Evolutionary conservation across 2,113 vertebrate genomes (phyloP), one percentile per base, ranked within the genome.

Genomic region (Rhinichthys klamathensis): DNA sequence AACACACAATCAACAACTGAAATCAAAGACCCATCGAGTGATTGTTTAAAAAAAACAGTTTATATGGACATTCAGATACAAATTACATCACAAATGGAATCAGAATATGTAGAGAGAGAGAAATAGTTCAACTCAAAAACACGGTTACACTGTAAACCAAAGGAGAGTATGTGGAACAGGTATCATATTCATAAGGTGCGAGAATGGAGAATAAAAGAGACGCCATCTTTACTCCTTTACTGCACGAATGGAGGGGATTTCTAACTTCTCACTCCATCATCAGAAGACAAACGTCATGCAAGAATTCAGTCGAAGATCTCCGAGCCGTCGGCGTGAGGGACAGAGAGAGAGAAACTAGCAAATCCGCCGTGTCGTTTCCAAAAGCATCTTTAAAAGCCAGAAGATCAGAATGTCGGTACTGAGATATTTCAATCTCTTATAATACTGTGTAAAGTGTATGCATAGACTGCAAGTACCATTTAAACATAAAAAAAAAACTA

Each of bases 51-150:
- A 93, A 94, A 95, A 95, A 94, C 91, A 91, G 92, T 95, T 94
- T 93, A 94, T 94, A 94, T 94, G 92, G 92, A 94, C 94, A 95
- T 94, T 95, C 92, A 95, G 93, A 94, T 93, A 94, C 92, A 93
- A 95, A 90, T 84, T 88, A 88, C 89, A 88, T 88, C 89, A 90
- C 89, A 88, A 93, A 93, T 92, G 89, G 87, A 89, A 92, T 90
- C 92, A 92, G 92, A 94, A 92, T 91, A 93, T 91, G 91, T 82
- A 90, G 86, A 91, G 58, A 76, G 38, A 41, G 87, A 91, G 85
- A 88, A 87, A 90, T 84, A 87, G 84, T 91, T 88, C 56, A 89
- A 84, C 84, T 81, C 73, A 80, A 89, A 87, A 88, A 87, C 85
- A 88, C 85, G 86, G 82, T 89, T 85, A 90, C 89, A 88, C 93